Evolutionary conservation across 2,797 vertebrate species (phyloP).

Genomic region (Amblyraja radiata): DNA sequence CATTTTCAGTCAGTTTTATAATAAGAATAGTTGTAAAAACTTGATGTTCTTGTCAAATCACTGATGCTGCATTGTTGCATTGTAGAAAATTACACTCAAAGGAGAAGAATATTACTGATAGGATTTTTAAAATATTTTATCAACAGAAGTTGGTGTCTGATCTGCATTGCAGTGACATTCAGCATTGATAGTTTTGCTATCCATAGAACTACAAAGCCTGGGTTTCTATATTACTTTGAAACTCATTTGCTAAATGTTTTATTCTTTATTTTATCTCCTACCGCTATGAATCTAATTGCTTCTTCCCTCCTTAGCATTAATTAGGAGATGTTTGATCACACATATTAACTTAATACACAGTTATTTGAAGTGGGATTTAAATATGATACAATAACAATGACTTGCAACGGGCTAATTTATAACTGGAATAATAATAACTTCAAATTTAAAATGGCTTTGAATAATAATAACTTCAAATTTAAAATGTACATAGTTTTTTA

Average conservation of each 20-base stretch:
- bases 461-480: background rate
- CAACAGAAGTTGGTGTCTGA: too few species aligned
- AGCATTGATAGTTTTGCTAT: too few species aligned
- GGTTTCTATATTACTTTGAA: background rate
- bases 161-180: too few species aligned
- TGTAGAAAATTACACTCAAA: too few species aligned
- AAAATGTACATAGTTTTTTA: background rate
- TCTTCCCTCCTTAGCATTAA: background rate
- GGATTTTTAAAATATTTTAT: too few species aligned
- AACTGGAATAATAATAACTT: background rate
- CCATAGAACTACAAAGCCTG: too few species aligned
- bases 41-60: too few species aligned
- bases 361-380: slow-evolving; percentile 24
- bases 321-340: background rate
- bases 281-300: background rate
- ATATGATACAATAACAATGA: slow-evolving; percentile 3
- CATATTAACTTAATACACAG: background rate
- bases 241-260: background rate
- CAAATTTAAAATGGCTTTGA: slow-evolving; percentile 1
- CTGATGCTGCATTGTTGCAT: too few species aligned
- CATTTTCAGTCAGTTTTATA: too few species aligned
- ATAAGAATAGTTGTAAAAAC: too few species aligned
- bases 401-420: background rate
- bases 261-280: background rate
- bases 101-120: too few species aligned